A percentile compares a stretch with the other conserved stretches of the same genome.
phyloP scores from a whole-genome alignment of 2,797 vertebrate genomes.

The Phataginus tricuspis region DNA sequence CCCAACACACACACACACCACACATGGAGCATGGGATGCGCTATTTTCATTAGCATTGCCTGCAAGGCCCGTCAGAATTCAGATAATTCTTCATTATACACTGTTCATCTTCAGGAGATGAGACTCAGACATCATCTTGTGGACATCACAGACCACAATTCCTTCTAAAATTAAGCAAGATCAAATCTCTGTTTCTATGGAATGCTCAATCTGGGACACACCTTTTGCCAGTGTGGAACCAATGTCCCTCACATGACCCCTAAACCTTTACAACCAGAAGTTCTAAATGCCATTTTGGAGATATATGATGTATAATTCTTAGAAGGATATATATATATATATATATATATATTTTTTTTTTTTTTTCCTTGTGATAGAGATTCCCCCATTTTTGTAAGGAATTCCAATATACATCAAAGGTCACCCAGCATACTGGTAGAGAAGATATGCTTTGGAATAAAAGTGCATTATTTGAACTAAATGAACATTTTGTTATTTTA shows the following conservation, averaged over 20 bases:
- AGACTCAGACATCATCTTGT: background rate
- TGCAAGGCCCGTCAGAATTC: background rate
- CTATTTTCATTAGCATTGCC: background rate
- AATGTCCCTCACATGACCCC: background rate
- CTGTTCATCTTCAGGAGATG: background rate
- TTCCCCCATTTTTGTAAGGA: background rate
- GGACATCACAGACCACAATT: background rate
- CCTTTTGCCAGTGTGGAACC: background rate
- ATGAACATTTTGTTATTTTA: slow-evolving; percentile 59
- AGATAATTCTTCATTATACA: background rate
- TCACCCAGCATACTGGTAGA: background rate
- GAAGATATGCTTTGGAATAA: slow-evolving; percentile 46
- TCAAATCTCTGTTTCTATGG: background rate
- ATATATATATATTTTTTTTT: too few species aligned
- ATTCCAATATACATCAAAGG: background rate
- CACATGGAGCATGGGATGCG: background rate
- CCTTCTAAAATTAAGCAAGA: background rate
- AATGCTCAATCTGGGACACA: background rate
- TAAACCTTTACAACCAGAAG: background rate
- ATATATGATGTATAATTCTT: background rate
- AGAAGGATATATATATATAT: background rate
- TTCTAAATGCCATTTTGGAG: background rate
- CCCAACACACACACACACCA: background rate
- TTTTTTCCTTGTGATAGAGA: background rate
- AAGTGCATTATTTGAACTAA: slow-evolving; percentile 54